These are phyloP conservation scores for Phragmatobia fuliginosa DNA, from an alignment of 2,888 invertebrate species.

Conservation along the genomic window DNA sequence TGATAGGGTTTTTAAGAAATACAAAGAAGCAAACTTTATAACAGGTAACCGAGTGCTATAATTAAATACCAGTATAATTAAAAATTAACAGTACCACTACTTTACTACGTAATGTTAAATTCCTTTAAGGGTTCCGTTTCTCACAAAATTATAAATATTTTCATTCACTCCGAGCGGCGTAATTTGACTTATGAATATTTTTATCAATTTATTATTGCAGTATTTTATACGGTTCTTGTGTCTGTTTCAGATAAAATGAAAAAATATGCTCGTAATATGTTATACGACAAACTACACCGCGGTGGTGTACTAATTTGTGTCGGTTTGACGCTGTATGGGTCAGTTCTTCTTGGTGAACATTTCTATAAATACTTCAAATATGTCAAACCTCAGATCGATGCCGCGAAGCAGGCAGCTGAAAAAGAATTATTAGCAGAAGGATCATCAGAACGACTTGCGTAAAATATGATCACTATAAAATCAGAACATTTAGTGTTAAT, in stretches of 20 bases:
- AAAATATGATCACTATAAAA: slow-evolving; percentile 36
- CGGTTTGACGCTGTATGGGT: slow-evolving; percentile 73
- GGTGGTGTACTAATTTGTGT: slow-evolving; percentile 79
- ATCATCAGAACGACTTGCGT: slow-evolving; percentile 69
- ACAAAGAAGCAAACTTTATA: neutral
- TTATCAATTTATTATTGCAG: no score
- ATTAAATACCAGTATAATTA: neutral
- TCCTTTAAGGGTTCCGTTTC: neutral
- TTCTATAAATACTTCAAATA: slow-evolving; percentile 78
- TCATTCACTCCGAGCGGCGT: neutral
- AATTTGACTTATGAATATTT: neutral
- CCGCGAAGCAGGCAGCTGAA: slow-evolving; percentile 71
- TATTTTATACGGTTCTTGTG: slow-evolving; percentile 1
- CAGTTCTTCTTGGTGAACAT: slow-evolving; percentile 68
- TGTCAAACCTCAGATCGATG: slow-evolving; percentile 75
- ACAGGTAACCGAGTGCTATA: neutral
- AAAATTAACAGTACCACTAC: neutral
- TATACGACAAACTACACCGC: slow-evolving; percentile 82
- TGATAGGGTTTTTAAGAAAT: neutral
- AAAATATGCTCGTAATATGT: slow-evolving; percentile 71
- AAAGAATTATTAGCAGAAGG: slow-evolving; percentile 83
- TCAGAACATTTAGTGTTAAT: slow-evolving; percentile 30
- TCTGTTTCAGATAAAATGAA: slow-evolving; percentile 71
- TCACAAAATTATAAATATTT: neutral
- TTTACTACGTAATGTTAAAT: slow-evolving; percentile 1